Evolutionary conservation across 2,113 vertebrate species (phyloP).

Genomic region (Madoqua kirkii): DNA sequence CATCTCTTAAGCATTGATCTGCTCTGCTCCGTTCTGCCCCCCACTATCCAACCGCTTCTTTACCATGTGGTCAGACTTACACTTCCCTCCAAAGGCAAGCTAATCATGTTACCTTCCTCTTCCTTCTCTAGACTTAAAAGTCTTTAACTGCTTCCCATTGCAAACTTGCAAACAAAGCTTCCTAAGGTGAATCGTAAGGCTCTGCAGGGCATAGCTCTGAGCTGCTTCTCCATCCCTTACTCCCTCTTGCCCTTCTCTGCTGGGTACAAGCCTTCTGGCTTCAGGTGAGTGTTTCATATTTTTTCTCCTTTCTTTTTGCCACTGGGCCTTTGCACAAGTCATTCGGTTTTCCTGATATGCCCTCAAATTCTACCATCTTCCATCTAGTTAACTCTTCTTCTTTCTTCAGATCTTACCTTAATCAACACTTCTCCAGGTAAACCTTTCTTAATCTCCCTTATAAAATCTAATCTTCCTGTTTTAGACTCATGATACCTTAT

Average conservation of each 20-base stretch:
- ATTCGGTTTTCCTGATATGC: not conserved
- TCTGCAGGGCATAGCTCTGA: not conserved
- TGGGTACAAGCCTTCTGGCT: not conserved
- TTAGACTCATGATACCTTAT: not conserved
- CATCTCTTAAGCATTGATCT: too few species aligned
- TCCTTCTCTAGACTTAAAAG: not conserved
- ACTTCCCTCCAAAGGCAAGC: not conserved
- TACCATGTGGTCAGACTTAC: not conserved
- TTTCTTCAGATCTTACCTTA: not conserved
- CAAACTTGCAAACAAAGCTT: not conserved
- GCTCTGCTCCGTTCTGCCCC: not conserved
- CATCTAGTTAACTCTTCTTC: not conserved
- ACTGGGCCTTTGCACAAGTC: not conserved
- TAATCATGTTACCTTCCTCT: not conserved
- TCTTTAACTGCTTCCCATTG: not conserved
- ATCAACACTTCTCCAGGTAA: not conserved
- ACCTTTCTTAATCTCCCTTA: not conserved
- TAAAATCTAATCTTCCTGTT: not conserved
- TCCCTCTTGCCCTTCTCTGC: not conserved
- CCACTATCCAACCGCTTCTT: not conserved
- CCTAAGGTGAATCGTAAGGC: not conserved
- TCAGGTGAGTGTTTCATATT: not conserved
- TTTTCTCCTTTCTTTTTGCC: not conserved
- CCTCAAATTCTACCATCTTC: not conserved
- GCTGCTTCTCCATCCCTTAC: not conserved